Conservation (phyloP, 2,888 invertebrate genomes). For the Smittia aterrima region DNA sequence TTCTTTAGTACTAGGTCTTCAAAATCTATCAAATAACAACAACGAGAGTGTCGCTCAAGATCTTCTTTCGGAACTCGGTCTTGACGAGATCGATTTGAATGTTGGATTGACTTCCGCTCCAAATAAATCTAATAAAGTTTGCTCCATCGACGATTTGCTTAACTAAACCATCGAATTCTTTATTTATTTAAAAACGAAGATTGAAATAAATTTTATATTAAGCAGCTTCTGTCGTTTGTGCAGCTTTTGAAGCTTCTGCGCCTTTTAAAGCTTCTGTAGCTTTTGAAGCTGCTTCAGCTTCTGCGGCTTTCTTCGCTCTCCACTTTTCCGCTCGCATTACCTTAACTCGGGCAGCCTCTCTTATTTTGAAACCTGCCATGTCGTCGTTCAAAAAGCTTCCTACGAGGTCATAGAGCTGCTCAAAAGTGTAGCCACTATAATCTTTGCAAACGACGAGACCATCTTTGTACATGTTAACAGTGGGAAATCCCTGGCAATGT, state of each 20-base stretch:
- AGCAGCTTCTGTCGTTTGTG: not conserved
- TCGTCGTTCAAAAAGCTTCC: too few species aligned
- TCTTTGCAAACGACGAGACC: not conserved
- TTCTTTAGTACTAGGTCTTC: conserved; percentile 18
- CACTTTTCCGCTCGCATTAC: too few species aligned
- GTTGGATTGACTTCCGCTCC: not conserved
- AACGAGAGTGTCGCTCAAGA: conserved; percentile 47
- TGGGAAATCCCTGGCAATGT: not conserved
- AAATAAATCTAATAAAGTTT: not conserved
- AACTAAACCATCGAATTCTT: conserved; percentile 17
- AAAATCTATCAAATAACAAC: conserved; percentile 6
- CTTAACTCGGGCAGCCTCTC: too few species aligned
- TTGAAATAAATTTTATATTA: not conserved
- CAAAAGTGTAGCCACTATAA: not conserved
- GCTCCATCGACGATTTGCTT: conserved; percentile 31
- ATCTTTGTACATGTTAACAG: not conserved
- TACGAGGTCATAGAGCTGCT: too few species aligned
- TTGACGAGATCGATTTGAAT: conserved; percentile 56
- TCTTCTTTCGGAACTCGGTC: conserved; percentile 59
- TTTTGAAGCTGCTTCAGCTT: not conserved
- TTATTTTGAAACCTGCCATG: too few species aligned
- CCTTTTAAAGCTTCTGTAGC: not conserved
- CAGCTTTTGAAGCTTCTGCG: not conserved
- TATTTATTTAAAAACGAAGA: not conserved
- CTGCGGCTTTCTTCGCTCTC: not conserved